These are phyloP conservation scores for Atta texana DNA, from an alignment of 1,140 invertebrate species.

Conservation along the genomic window DNA sequence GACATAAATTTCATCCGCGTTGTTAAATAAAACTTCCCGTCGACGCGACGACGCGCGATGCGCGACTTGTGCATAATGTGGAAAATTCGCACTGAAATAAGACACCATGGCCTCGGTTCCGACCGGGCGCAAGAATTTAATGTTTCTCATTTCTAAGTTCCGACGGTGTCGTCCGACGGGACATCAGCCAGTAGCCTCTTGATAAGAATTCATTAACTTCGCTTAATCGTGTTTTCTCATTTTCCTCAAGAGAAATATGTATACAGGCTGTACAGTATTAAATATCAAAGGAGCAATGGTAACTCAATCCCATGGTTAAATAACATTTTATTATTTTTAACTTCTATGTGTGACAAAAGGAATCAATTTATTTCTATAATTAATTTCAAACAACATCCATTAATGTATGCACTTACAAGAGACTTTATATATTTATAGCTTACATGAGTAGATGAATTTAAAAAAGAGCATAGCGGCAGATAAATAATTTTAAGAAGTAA, in stretches of 20 bases:
- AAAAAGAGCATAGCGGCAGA: too few species aligned
- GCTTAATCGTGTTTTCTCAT: neutral
- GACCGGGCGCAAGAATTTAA: slow-evolving; percentile 39
- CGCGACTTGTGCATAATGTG: slow-evolving; percentile 52
- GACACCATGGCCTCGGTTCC: slow-evolving; percentile 18
- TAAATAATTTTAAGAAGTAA: too few species aligned
- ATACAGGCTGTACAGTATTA: too few species aligned
- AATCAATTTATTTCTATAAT: too few species aligned
- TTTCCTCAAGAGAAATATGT: neutral
- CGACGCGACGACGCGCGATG: slow-evolving; percentile 13
- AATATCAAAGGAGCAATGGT: too few species aligned
- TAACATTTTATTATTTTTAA: too few species aligned
- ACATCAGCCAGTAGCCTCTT: slow-evolving; percentile 2
- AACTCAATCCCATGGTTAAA: too few species aligned
- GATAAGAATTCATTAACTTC: slow-evolving; percentile 55
- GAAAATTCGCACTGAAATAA: slow-evolving; percentile 51
- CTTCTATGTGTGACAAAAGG: too few species aligned
- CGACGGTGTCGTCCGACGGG: slow-evolving; percentile 8
- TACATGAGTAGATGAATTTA: too few species aligned
- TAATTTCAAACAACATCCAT: too few species aligned
- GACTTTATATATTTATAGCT: too few species aligned
- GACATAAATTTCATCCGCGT: slow-evolving; percentile 59
- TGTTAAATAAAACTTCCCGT: slow-evolving; percentile 68
- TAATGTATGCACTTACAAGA: too few species aligned
- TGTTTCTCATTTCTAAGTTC: slow-evolving; percentile 47